Base-by-base conservation (phyloP, 2,888 invertebrate species). In the Julus scandinavius region DNA sequence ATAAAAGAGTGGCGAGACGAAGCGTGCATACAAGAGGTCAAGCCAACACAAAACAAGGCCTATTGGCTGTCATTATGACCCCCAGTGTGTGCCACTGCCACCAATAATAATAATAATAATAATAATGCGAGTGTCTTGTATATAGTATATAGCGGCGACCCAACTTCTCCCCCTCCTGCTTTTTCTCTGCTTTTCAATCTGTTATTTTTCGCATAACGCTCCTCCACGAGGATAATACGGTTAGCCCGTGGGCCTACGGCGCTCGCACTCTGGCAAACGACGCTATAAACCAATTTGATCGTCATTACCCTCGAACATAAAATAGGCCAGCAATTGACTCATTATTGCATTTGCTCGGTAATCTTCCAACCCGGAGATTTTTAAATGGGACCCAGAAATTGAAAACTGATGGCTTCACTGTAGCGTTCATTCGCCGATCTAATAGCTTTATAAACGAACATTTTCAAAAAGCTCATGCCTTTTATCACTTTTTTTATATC, bases 291-390 rank as follows among this genome's bases (percentile, higher is more conserved):
- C 87, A 87, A 87, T 87, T 87, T 87, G 41, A 41, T 80, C 41
- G 38, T 87, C 87, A 87, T 87, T 87, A 87, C 83, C 83, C 45
- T 15, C 80, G n/a, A 83, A 80, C 87, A 87, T 83, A 87, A 87
- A 87, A 87, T 83, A 45, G 54, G 40, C 87, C 87, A 58, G 72
- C 87, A 87, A 87, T 87, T 87, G 87, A 87, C 87, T 87, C 87
- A 80, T 83, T 83, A 87, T 87, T 87, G 87, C 41, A 87, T 87
- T 72, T 80, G 49, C 72, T 80, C 83, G 80, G 87, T 83, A 87
- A 87, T 87, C 87, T 80, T 83, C 87, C 50, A 83, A 87, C 87
- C 87, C 87, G 87, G 87, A 87, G 83, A 87, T 87, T 87, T 87
- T 87, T 80, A 29, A 85, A 85, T 45, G 45, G 45, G n/a, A n/a